phyloP scores from a whole-genome alignment of 2,113 vertebrate genomes.

The Acinonyx jubatus region DNA sequence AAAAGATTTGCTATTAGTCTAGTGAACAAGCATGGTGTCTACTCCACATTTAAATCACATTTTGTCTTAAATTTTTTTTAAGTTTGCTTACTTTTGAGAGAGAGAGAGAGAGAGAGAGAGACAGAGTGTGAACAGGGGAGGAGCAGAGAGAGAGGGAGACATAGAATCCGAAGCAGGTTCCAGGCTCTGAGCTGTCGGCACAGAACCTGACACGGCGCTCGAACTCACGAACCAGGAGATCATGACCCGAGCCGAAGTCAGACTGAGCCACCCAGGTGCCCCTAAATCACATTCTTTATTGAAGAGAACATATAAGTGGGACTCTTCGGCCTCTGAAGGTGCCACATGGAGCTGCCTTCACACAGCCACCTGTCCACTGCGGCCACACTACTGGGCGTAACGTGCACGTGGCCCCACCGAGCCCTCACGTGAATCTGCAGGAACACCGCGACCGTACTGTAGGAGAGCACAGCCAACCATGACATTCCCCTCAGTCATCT shows the following conservation, averaged over 20 bases:
- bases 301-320: fast-evolving
- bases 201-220: too few relatives aligned
- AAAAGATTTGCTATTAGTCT: too few relatives aligned
- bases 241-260: too few relatives aligned
- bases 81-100: too few relatives aligned
- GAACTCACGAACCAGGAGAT: too few relatives aligned
- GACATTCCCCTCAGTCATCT: fast-evolving
- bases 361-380: neutral
- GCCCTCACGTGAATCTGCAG: fast-evolving
- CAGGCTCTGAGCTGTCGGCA: too few relatives aligned
- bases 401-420: fast-evolving
- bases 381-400: neutral
- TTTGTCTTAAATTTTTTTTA: too few relatives aligned
- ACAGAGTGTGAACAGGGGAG: too few relatives aligned
- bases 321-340: fast-evolving
- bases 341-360: neutral
- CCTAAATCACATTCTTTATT: neutral
- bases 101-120: too few relatives aligned
- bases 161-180: too few relatives aligned
- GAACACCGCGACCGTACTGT: fast-evolving
- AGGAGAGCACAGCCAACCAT: neutral
- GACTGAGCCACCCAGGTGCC: too few relatives aligned
- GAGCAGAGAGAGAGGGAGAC: too few relatives aligned
- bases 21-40: fast-evolving
- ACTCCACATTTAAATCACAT: neutral